Evolutionary conservation across 1,140 invertebrate genomes (phyloP).

Genomic region (Drosophila kanapiae): DNA sequence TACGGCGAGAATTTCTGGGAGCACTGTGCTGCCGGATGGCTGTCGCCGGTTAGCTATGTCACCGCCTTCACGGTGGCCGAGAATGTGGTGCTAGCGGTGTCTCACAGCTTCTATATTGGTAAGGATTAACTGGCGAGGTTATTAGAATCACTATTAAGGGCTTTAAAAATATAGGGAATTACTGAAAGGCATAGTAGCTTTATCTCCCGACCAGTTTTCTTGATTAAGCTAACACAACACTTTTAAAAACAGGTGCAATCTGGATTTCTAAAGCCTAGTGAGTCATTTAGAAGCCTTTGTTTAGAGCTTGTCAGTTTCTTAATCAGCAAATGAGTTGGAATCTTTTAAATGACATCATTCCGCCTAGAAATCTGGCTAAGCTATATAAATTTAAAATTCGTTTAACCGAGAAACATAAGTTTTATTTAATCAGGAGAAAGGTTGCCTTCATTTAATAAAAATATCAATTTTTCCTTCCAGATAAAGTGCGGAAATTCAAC

Average conservation of each 20-base stretch:
- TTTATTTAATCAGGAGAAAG: no score
- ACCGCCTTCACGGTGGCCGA: constrained; percentile 87
- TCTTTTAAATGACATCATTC: background rate
- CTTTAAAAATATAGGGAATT: no score
- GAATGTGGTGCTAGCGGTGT: constrained; percentile 86
- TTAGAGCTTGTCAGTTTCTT: background rate
- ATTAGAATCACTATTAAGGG: no score
- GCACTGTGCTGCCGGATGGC: constrained; percentile 87
- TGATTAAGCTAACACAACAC: background rate
- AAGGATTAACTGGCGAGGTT: constrained; percentile 51
- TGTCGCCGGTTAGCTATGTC: constrained; percentile 88
- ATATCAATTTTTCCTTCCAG: constrained; percentile 74
- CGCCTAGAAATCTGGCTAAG: background rate
- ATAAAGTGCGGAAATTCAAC: constrained; percentile 88
- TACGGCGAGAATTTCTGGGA: constrained; percentile 87
- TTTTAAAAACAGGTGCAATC: constrained; percentile 9
- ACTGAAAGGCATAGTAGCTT: background rate
- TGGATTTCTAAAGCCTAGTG: background rate
- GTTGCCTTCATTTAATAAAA: no score
- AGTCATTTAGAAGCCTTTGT: background rate
- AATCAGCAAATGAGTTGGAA: background rate
- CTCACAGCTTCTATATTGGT: constrained; percentile 88
- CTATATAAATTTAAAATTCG: background rate
- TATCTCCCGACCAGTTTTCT: background rate
- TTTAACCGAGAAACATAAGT: no score